phyloP scores from a whole-genome alignment of 23 tunicate genomes.

The Aplidium turbinatum region DNA sequence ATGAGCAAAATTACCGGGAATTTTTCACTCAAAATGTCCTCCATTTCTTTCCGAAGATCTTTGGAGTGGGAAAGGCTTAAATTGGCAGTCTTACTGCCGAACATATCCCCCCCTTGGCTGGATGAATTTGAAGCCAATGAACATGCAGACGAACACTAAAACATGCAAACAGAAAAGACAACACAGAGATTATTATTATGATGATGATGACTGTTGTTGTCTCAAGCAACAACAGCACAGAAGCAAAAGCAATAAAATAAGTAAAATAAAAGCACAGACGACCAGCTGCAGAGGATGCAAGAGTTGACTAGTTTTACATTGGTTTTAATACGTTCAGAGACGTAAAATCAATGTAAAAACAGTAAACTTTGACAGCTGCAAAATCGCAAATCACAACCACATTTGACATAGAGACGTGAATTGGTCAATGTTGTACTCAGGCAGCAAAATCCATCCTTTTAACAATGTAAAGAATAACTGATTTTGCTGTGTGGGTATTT shows the following conservation, averaged over 20 bases:
- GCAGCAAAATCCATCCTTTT: no score
- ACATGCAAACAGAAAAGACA: slow-evolving; percentile 35
- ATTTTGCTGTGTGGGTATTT: no score
- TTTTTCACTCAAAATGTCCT: slow-evolving; percentile 61
- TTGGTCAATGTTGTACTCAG: no score
- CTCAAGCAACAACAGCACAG: neutral
- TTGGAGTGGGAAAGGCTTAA: slow-evolving; percentile 49
- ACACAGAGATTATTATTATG: neutral
- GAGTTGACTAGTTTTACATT: no score
- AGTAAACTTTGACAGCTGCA: no score
- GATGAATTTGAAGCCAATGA: slow-evolving; percentile 39
- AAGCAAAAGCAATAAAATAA: neutral
- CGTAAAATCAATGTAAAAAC: no score
- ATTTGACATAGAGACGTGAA: no score
- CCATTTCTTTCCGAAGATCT: slow-evolving; percentile 83
- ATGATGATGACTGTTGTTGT: neutral
- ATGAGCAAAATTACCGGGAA: slow-evolving; percentile 96
- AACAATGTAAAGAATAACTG: no score
- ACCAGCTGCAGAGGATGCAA: no score
- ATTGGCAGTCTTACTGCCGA: slow-evolving; percentile 45
- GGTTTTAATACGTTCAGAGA: no score
- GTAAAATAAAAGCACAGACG: neutral
- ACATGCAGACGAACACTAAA: slow-evolving; percentile 64
- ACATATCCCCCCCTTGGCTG: slow-evolving; percentile 32
- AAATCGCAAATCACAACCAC: no score